Evolutionary conservation across 2,797 vertebrate species (phyloP).

Genomic region (Pseudopleuronectes americanus): DNA sequence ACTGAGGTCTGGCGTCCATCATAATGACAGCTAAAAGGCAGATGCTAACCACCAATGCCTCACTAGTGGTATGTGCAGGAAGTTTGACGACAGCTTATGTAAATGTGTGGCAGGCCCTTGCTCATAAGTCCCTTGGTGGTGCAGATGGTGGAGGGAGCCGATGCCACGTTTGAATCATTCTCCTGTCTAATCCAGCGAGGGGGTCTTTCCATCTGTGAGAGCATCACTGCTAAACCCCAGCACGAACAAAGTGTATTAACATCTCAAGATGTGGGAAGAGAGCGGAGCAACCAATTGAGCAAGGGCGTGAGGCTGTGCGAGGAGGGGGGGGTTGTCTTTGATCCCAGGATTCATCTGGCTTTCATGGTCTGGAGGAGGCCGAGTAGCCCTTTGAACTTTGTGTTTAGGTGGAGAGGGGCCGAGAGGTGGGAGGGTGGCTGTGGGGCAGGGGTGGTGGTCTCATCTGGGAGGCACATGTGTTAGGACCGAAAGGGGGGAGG

Average conservation of each 20-base stretch:
- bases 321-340: conserved; percentile 78
- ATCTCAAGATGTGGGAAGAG: conserved; percentile 85
- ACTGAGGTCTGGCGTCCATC: conserved; percentile 59
- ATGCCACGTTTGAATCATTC: conserved; percentile 78
- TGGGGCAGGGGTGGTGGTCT: conserved; percentile 72
- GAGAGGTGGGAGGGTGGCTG: conserved; percentile 76
- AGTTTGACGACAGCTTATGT: conserved; percentile 67
- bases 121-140: conserved; percentile 55
- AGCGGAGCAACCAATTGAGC: conserved; percentile 75
- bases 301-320: conserved; percentile 75
- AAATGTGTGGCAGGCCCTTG: conserved; percentile 62
- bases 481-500: conserved; percentile 50
- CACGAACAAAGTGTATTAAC: conserved; percentile 83
- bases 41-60: conserved; percentile 51
- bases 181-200: conserved; percentile 74
- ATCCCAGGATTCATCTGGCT: conserved; percentile 87
- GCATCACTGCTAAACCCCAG: conserved; percentile 75
- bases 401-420: conserved; percentile 85
- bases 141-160: conserved; percentile 73
- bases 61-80: conserved; percentile 46
- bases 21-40: conserved; percentile 67
- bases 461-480: conserved; percentile 86
- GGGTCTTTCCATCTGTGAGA: conserved; percentile 73
- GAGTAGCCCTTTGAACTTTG: conserved; percentile 86
- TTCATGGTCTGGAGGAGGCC: conserved; percentile 87